A percentile compares a stretch with the other conserved stretches of the same genome.
phyloP scores from a whole-genome alignment of 2,113 vertebrate genomes.

The Mustelus asterias region DNA sequence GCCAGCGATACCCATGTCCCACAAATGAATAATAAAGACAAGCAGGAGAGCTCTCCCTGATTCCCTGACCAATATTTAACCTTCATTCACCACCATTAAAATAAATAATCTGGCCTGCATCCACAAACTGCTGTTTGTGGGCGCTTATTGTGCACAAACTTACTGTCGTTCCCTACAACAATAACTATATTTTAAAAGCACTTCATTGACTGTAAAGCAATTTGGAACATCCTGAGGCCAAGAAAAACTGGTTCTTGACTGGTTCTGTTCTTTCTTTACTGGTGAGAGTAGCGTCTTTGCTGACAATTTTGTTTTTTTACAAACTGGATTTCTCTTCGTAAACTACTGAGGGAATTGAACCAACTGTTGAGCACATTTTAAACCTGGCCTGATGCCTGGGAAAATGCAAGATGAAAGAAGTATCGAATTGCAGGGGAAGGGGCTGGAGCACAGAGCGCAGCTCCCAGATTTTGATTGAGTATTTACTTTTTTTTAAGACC shows the following conservation, averaged over 20 bases:
- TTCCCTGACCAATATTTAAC: background rate
- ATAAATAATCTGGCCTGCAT: background rate
- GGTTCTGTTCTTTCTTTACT: background rate
- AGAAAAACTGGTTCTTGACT: background rate
- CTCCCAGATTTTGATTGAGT: background rate
- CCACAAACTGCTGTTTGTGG: background rate
- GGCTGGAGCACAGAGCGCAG: background rate
- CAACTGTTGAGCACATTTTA: background rate
- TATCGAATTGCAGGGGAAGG: background rate
- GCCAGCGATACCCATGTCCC: too few relatives aligned
- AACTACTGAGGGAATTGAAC: background rate
- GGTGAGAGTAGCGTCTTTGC: background rate
- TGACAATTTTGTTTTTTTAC: background rate
- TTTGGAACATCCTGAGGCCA: background rate
- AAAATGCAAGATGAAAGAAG: conserved; percentile 8
- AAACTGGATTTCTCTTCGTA: background rate
- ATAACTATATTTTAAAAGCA: background rate
- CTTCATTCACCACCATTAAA: background rate
- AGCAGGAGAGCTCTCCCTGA: background rate
- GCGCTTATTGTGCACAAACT: background rate
- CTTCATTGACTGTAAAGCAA: background rate
- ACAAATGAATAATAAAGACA: background rate
- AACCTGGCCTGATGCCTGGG: background rate
- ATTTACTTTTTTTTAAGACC: background rate
- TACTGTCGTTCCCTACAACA: background rate